Evolutionary conservation across 2,797 vertebrate genomes (phyloP), one percentile per base, ranked within the genome.

Genomic region (Sebastes kiyomatsui): DNA sequence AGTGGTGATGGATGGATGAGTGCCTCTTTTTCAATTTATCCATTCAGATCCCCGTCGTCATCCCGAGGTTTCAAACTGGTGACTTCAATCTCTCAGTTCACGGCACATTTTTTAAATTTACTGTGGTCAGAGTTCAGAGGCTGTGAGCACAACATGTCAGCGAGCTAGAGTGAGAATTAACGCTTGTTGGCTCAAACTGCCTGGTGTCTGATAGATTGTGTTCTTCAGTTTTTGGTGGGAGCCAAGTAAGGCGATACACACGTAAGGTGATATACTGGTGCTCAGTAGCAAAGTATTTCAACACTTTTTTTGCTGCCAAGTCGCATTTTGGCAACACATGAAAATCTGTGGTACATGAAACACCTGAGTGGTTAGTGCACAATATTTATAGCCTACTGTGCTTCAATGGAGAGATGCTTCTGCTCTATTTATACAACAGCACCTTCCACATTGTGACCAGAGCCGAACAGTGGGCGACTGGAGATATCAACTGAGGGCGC

Each of bases 1-100:
- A 79, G 84, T 73, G 16, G 55, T 80, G 90, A 92, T 82, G 83
- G 87, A 91, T 84, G 85, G 79, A 82, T 75, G 82, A 83, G 77
- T 66, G 80, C 65, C 62, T 79, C 79, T 54, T 33, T 71, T 81
- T 85, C 72, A 79, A 27, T 88, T 85, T 72, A 90, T 87, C 75
- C 77, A 77, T 82, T 79, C 32, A 86, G 77, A 86, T 65, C 85
- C 62, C 56, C 20, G 4, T 71, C 52, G 27, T 65, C 80, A 67
- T 82, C 66, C 32, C 22, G 35, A 23, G 46, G 30, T 60, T 72
- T 86, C 80, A 84, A 88, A 82, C 81, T 55, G 70, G 64, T 55
- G 75, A 75, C 77, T 81, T 87, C 68, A 77, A 67, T 78, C 77
- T 80, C 70, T 69, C 64, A 42, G 54, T 60, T 80, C 18, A 54